These are phyloP conservation scores for Nothocercus julius DNA, from an alignment of 2,113 vertebrate species.

Conservation along the genomic window DNA sequence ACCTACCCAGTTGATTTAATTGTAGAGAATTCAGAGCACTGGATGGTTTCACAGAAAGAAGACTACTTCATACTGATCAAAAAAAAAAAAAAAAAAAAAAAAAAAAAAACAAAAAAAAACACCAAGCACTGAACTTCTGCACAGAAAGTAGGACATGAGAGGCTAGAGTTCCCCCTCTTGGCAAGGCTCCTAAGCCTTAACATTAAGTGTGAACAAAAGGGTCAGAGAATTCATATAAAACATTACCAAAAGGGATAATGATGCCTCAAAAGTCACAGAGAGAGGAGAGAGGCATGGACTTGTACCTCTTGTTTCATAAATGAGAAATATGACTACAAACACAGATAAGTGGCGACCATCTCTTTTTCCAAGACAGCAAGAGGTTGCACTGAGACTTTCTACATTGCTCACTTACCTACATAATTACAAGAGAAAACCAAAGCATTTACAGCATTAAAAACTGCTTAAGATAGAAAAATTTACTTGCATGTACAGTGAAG, in stretches of 20 bases:
- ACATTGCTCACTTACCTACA: background rate
- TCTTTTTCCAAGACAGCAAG: background rate
- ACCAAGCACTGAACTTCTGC: background rate
- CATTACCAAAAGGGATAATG: background rate
- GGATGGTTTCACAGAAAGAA: background rate
- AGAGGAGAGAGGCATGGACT: background rate
- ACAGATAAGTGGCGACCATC: background rate
- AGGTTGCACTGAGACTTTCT: background rate
- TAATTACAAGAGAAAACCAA: background rate
- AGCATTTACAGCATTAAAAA: background rate
- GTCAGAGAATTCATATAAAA: background rate
- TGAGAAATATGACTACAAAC: background rate
- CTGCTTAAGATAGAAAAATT: background rate
- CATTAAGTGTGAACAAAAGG: background rate
- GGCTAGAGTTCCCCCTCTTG: background rate
- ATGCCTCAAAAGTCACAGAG: background rate
- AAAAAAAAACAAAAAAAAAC: too few species aligned
- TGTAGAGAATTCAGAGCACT: background rate
- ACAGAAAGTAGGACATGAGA: background rate
- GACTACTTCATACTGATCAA: background rate
- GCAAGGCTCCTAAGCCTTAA: background rate
- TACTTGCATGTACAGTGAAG: background rate
- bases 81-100: background rate
- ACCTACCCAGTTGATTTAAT: background rate
- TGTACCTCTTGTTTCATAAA: background rate